Base-by-base conservation (phyloP, 1,140 invertebrate species). In the Drosophila novamexicana region DNA sequence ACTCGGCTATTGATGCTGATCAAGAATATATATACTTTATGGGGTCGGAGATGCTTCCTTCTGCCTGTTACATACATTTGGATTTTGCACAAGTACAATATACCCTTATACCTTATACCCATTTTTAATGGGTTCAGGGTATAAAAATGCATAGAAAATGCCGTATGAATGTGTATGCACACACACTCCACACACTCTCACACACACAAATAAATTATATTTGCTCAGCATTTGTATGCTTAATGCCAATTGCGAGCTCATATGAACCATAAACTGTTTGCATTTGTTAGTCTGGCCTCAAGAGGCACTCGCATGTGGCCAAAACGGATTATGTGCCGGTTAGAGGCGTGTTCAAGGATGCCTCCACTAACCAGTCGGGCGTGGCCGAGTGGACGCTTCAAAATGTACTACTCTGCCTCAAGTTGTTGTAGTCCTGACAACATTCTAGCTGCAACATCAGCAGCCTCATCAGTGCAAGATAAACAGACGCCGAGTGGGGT, bases 241-340 rank as follows among this genome's bases (percentile, higher is more conserved):
- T 73, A 61, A 73, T 68, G 56, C 70, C 54, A 73, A 68, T 61
- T 68, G 14, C n/a, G 61, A 68, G 42, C 64, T 54, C 64, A 73
- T 47, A 68, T 73, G 64, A 73, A 68, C n/a, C 70, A 73, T 68
- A 68, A 73, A 73, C 64, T 68, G 70, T 73, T 73, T 68, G 64
- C 70, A 54, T 68, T 47, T 68, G 63, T 59, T 67, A 22, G 64
- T 57, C 47, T 58, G 52, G 56, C 34, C 59, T 64, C 59, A 42
- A 71, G 59, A 49, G 68, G 32, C 16, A 40, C 37, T 66, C 53
- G 22, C 45, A 52, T 68, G 54, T 59, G 66, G 45, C 49, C 57
- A 63, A 70, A 63, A 40, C 32, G 40, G 49, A 57, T 63, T 56
- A 49, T 49, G 18, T 65, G 69, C 59, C 22, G 47, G 42, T 12